A percentile compares a stretch with the other conserved stretches of the same genome.
Conservation (phyloP, 2,888 invertebrate genomes). For the Zele albiditarsus region DNA sequence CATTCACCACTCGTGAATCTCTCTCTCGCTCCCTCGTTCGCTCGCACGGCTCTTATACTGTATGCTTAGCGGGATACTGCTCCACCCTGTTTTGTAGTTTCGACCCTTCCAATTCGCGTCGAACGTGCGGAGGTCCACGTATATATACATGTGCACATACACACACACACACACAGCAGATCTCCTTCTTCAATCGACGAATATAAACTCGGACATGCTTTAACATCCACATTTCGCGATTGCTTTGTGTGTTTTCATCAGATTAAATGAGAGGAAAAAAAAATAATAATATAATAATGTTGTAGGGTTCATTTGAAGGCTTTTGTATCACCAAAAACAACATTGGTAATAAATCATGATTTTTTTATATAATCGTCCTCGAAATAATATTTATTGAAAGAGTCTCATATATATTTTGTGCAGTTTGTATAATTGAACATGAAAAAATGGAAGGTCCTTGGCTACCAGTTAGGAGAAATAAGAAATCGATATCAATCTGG, state of each 20-base stretch:
- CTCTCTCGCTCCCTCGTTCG: slow-evolving; percentile 32
- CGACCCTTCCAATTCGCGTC: slow-evolving; percentile 55
- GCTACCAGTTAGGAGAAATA: too few species aligned
- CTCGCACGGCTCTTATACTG: slow-evolving; percentile 41
- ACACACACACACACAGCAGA: neutral
- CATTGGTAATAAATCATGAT: too few species aligned
- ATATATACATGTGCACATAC: slow-evolving; percentile 45
- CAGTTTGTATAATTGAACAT: too few species aligned
- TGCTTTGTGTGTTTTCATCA: slow-evolving; percentile 1
- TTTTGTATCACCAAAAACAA: too few species aligned
- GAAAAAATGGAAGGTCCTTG: too few species aligned
- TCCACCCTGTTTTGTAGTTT: slow-evolving; percentile 48
- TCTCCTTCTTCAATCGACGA: slow-evolving; percentile 12
- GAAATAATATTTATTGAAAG: too few species aligned
- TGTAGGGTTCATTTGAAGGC: too few species aligned
- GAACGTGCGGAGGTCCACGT: slow-evolving; percentile 44
- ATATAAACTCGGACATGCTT: slow-evolving; percentile 20
- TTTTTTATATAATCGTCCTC: too few species aligned
- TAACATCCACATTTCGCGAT: slow-evolving; percentile 10
- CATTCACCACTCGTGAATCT: slow-evolving; percentile 46
- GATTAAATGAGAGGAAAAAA: neutral
- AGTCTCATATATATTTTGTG: too few species aligned
- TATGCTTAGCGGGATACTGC: slow-evolving; percentile 41
- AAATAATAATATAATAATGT: too few species aligned
- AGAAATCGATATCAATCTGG: too few species aligned